Percentiles rank a stretch among this genome's conserved stretches.
Evolutionary conservation across 2,888 invertebrate genomes (phyloP).

Genomic region (Lasioglossum vierecki): DNA sequence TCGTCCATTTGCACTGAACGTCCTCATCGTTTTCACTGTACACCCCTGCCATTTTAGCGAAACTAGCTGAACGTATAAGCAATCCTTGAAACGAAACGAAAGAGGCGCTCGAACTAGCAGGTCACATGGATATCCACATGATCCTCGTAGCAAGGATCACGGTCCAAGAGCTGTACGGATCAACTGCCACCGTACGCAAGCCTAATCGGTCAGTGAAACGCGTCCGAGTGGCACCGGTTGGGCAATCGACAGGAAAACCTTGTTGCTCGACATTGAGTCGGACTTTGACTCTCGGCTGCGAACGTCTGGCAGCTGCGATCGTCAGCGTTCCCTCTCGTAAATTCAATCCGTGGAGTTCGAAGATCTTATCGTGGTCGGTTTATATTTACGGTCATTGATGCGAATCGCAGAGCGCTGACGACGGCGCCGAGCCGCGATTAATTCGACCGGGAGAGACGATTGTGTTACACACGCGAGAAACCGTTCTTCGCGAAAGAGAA

Average conservation of each 20-base stretch:
- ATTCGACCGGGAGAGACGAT: not conserved
- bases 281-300: constrained; percentile 58
- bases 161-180: not conserved
- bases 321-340: constrained; percentile 30
- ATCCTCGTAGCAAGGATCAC: not conserved
- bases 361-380: constrained; percentile 38
- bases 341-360: constrained; percentile 24
- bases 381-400: constrained; percentile 12
- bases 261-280: constrained; percentile 55
- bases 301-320: constrained; percentile 45
- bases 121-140: not conserved
- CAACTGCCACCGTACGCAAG: not conserved
- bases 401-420: not conserved
- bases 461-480: not conserved
- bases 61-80: not conserved
- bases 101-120: not conserved
- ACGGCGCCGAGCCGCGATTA: not conserved
- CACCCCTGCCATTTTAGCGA: not conserved
- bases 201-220: constrained; percentile 33
- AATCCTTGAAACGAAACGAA: not conserved
- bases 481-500: not conserved
- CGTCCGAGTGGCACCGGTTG: constrained; percentile 21
- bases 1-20: not conserved
- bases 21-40: not conserved
- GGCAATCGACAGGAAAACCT: constrained; percentile 49